Base-by-base conservation (phyloP, 2,797 vertebrate genomes). In the Clarias platycephalus region DNA sequence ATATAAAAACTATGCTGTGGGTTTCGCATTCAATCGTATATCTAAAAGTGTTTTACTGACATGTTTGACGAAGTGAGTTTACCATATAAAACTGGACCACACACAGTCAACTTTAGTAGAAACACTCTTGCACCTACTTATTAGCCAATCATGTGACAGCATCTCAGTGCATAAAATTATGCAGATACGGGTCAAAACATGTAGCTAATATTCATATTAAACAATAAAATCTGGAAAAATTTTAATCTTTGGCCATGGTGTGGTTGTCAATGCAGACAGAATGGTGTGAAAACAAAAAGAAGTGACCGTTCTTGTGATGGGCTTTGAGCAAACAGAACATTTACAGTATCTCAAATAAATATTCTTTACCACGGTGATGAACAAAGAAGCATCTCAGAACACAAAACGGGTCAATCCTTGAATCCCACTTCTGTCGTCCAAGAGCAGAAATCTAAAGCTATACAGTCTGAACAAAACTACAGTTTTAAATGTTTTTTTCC, bases 361-460 rank as follows among this genome's bases (percentile, higher is more conserved):
- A 40, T 24, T 63, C 24, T 63, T 63, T n/a, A 63, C 34, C n/a
- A 40, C 6, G 13, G 24, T 16, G 34, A 8, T 79, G 58, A n/a
- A 22, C 24, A 44, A 12, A 78, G 62, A 78, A 60, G 24, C 58
- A 63, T 78, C 58, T 40, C 34, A 3, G 76, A 78, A 63, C 76
- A 37, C 22, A 18, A 13, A 37, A 13, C 31, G 2, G 20, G 13
- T 63, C 76, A 44, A 40, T n/a, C n/a, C n/a, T n/a, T n/a, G n/a
- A n/a, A n/a, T n/a, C 1, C 6, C 22, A n/a, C 31, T 40, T 78
- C 18, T 22, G 18, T 58, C 55, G 58, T 55, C 10, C 18, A 34
- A 3, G 28, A 77, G 6, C 12, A n/a, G 13, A 3, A 62, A 78
- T 40, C 31, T 78, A 16, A 40, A 44, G 20, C 57, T 40, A 37